Percentiles rank a stretch among this genome's conserved stretches.
These are phyloP conservation scores for Melanerpes aurifrons DNA, from an alignment of 2,113 vertebrate species.

Conservation along the genomic window DNA sequence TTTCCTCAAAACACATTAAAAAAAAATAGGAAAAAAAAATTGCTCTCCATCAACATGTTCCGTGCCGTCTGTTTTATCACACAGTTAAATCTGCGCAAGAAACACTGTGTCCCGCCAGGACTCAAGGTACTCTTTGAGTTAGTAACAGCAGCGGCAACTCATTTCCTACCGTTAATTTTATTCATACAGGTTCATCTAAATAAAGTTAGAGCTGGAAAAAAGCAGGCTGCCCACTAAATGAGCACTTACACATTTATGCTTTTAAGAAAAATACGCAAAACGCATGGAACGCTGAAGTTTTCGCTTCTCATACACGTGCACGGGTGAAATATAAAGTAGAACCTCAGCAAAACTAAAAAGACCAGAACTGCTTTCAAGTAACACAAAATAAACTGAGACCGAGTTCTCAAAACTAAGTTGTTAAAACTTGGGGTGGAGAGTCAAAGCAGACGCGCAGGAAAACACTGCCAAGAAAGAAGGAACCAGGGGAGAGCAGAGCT, in stretches of 20 bases:
- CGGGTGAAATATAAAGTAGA: not conserved
- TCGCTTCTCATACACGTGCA: not conserved
- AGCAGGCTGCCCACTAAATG: not conserved
- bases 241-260: rapidly evolving
- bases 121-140: rapidly evolving
- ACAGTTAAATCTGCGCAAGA: not conserved
- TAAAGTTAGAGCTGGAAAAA: not conserved
- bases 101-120: not conserved
- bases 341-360: too few species aligned
- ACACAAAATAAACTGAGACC: not conserved
- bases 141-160: not conserved
- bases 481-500: not conserved
- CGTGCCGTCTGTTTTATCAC: not conserved
- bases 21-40: not conserved
- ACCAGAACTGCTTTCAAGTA: not conserved
- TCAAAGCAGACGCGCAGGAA: not conserved
- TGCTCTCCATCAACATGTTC: not conserved
- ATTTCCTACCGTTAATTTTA: not conserved
- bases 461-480: rapidly evolving
- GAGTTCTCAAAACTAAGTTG: not conserved
- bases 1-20: not conserved
- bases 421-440: not conserved
- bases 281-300: not conserved
- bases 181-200: not conserved
- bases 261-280: not conserved